phyloP scores from a whole-genome alignment of 2,888 invertebrate genomes.

The Melinopterus prodromus region DNA sequence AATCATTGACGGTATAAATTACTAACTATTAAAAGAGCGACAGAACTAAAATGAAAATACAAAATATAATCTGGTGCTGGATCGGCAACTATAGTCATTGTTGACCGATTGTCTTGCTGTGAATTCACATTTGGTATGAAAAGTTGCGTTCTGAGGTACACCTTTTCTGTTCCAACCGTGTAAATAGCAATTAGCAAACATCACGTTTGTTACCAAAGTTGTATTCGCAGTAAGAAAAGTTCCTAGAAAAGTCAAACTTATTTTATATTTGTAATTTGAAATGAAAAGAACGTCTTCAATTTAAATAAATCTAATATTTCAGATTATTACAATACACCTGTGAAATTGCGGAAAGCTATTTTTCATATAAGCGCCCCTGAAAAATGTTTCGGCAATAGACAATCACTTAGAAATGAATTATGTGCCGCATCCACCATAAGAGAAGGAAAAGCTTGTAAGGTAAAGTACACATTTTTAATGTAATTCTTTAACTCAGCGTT shows the following conservation, averaged over 20 bases:
- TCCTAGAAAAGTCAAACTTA: too few species aligned
- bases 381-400: slow-evolving; percentile 51
- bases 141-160: too few species aligned
- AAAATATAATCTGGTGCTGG: neutral
- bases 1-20: slow-evolving; percentile 53
- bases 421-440: slow-evolving; percentile 55
- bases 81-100: too few species aligned
- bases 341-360: slow-evolving; percentile 53
- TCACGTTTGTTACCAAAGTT: too few species aligned
- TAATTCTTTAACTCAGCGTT: too few species aligned
- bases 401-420: slow-evolving; percentile 48
- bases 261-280: too few species aligned
- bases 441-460: slow-evolving; percentile 59
- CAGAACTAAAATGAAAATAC: slow-evolving; percentile 17
- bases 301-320: slow-evolving; percentile 6
- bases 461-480: slow-evolving; percentile 36
- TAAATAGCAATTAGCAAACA: too few species aligned
- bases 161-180: too few species aligned
- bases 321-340: slow-evolving; percentile 55
- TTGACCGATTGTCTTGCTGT: too few species aligned
- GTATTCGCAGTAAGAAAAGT: too few species aligned
- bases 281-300: too few species aligned
- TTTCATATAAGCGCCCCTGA: slow-evolving; percentile 53
- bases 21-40: slow-evolving; percentile 17
- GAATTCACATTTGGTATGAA: neutral